phyloP scores from a whole-genome alignment of 2,888 invertebrate genomes.

The Liopterus haemorrhoidalis region DNA sequence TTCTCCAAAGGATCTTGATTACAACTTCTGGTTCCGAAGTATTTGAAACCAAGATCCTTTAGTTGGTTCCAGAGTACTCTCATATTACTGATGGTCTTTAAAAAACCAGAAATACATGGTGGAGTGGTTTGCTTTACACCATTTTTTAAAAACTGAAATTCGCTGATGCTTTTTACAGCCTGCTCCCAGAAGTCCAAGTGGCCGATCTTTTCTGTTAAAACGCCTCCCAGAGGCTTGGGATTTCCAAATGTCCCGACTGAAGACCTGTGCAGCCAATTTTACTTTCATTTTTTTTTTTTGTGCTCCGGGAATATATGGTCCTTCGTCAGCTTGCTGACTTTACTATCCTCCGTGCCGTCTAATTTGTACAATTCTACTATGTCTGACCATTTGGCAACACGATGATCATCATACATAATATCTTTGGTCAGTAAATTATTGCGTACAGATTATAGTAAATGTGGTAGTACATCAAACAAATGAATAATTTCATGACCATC shows the following conservation, averaged over 20 bases:
- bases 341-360: background rate
- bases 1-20: slow-evolving; percentile 3
- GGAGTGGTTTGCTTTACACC: background rate
- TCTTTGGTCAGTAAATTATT: background rate
- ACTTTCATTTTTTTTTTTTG: slow-evolving; percentile 1
- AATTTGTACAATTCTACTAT: background rate
- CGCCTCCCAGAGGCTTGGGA: slow-evolving; percentile 4
- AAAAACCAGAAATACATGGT: slow-evolving; percentile 5
- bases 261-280: background rate
- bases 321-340: background rate
- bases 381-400: background rate
- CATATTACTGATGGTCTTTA: background rate
- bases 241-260: background rate
- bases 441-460: background rate
- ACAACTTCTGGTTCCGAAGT: background rate
- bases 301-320: background rate
- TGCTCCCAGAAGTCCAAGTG: slow-evolving; percentile 5
- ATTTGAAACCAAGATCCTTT: background rate
- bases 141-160: background rate
- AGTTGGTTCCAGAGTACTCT: background rate
- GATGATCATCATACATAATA: background rate
- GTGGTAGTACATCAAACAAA: background rate
- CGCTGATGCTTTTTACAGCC: background rate
- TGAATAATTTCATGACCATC: background rate
- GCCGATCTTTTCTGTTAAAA: background rate